Percentiles rank a stretch among this genome's conserved stretches.
Evolutionary conservation across 2,113 vertebrate genomes (phyloP).

Genomic region (Tursiops truncatus): DNA sequence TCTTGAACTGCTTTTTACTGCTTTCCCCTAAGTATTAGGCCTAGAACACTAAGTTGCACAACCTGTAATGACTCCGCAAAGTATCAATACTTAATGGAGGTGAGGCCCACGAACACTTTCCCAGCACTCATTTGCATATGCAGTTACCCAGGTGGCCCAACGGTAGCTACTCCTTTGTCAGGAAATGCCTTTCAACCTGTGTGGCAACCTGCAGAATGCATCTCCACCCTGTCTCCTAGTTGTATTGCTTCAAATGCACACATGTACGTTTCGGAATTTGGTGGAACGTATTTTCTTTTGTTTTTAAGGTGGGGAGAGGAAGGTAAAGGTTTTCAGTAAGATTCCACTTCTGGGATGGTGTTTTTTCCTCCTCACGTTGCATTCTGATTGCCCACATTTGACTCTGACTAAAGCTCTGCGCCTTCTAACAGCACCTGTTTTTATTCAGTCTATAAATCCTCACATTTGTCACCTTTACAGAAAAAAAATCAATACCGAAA

Average conservation of each 20-base stretch:
- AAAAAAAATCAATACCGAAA: neutral
- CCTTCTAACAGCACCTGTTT: neutral
- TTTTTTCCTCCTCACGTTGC: neutral
- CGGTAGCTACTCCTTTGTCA: conserved; percentile 5
- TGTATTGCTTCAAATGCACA: conserved; percentile 39
- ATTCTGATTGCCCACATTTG: neutral
- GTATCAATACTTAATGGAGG: neutral
- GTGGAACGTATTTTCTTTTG: conserved; percentile 4
- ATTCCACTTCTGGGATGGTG: neutral
- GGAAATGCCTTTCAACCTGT: neutral
- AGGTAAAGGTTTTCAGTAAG: neutral
- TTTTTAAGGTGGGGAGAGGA: neutral
- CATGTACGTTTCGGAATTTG: conserved; percentile 33
- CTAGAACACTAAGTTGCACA: conserved; percentile 68
- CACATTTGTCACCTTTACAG: neutral
- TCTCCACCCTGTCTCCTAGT: neutral
- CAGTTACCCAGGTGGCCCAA: conserved; percentile 2
- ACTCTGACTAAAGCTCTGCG: neutral
- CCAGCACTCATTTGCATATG: conserved; percentile 59
- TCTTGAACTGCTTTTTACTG: conserved; percentile 30
- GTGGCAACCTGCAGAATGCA: neutral
- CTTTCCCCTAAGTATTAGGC: conserved; percentile 41
- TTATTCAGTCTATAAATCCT: neutral
- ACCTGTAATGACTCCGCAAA: conserved; percentile 47
- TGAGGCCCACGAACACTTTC: conserved; percentile 67